phyloP scores from a whole-genome alignment of 35 echinoderm and acorn worm species.

The Ophioderma brevispina region DNA sequence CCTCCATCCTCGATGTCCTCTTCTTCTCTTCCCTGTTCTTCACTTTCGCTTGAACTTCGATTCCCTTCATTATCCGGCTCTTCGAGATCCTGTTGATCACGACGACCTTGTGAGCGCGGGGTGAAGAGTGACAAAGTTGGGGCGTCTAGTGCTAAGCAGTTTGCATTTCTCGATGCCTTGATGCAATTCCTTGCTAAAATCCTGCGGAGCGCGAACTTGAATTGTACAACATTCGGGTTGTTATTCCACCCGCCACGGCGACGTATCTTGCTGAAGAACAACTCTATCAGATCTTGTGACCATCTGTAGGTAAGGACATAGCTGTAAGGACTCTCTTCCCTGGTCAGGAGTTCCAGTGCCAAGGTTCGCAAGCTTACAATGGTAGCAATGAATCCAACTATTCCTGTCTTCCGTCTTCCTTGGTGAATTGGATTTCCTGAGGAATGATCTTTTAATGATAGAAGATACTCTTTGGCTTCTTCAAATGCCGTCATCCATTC shows the following conservation, averaged over 20 bases:
- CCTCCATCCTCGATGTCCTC: no score
- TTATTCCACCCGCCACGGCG: slow-evolving; percentile 19
- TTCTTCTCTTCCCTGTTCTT: no score
- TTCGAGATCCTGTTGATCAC: no score
- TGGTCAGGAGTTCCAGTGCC: neutral
- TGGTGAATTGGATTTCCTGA: neutral
- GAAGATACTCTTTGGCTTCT: neutral
- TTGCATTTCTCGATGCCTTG: neutral
- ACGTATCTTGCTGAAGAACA: slow-evolving; percentile 17
- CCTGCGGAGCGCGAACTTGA: neutral
- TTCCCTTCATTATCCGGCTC: no score
- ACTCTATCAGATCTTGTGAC: neutral
- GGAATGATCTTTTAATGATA: neutral
- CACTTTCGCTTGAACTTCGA: no score
- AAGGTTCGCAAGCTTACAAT: neutral
- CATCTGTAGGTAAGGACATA: neutral
- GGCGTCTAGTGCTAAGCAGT: neutral
- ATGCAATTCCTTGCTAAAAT: neutral
- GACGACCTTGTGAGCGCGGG: no score
- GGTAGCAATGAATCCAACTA: slow-evolving; percentile 5
- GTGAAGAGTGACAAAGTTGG: neutral
- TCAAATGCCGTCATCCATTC: neutral
- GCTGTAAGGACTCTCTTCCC: neutral
- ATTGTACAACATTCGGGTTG: slow-evolving; percentile 29
- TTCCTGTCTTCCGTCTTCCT: slow-evolving; percentile 17